phyloP scores from a whole-genome alignment of 2,113 vertebrate species.

The Ptilonorhynchus violaceus region DNA sequence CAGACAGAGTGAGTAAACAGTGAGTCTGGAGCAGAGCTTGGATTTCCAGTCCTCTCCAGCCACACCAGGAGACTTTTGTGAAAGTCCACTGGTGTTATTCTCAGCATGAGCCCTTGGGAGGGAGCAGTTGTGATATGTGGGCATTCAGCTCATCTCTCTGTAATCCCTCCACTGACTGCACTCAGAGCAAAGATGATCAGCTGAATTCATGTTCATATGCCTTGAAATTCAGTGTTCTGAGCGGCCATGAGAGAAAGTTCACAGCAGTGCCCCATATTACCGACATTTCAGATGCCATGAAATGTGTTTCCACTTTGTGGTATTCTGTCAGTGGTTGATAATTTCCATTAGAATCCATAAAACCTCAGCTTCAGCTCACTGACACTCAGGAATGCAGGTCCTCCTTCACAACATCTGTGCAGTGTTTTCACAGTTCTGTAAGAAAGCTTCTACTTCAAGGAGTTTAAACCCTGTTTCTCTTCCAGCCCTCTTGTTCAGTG shows the following conservation, averaged over 20 bases:
- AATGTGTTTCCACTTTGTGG: background rate
- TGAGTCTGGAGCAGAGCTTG: background rate
- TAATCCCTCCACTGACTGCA: background rate
- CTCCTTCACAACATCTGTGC: background rate
- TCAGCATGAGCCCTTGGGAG: background rate
- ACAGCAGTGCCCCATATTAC: background rate
- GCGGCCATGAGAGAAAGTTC: background rate
- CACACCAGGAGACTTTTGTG: background rate
- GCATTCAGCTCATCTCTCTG: background rate
- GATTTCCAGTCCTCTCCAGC: background rate
- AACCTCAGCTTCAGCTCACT: background rate
- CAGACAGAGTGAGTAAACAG: slow-evolving; percentile 90
- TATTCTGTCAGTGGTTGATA: background rate
- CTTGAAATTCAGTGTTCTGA: background rate
- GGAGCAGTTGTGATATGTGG: background rate
- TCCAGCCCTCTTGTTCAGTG: slow-evolving; percentile 94
- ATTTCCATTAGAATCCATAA: background rate
- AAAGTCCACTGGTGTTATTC: background rate
- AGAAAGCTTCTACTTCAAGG: background rate
- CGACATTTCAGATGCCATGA: background rate
- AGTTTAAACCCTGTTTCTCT: background rate
- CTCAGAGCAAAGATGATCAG: background rate
- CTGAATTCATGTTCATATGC: background rate
- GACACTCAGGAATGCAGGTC: background rate
- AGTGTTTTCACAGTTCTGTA: background rate